These are phyloP conservation scores for Pseudopipra pipra DNA, from an alignment of 2,113 vertebrate species.

Conservation along the genomic window DNA sequence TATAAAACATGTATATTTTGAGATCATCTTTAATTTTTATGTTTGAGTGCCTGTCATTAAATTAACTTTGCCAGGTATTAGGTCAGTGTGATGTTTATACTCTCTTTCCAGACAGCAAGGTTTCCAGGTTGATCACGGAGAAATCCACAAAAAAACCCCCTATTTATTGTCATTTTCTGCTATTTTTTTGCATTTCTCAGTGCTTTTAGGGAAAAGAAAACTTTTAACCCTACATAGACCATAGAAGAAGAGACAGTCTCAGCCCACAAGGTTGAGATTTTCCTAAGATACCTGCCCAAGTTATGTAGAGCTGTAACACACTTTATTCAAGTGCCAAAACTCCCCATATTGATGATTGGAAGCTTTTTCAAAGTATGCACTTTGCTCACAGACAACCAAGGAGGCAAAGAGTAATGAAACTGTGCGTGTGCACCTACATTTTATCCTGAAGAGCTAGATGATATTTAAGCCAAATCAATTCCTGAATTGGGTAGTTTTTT, in stretches of 20 bases:
- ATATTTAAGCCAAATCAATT: neutral
- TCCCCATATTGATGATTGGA: too few species aligned
- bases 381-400: neutral
- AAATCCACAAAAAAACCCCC: neutral
- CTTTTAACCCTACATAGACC: neutral
- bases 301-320: neutral
- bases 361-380: neutral
- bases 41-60: neutral
- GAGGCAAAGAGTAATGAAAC: neutral
- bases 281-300: neutral
- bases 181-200: neutral
- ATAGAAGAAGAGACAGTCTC: neutral
- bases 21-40: neutral
- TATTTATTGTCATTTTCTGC: neutral
- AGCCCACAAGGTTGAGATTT: neutral
- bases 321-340: neutral
- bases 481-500: neutral
- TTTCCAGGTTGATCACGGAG: neutral
- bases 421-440: neutral
- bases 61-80: neutral
- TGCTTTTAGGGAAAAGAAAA: neutral
- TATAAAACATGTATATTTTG: neutral
- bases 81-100: neutral
- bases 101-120: neutral
- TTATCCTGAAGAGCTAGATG: neutral